Percentiles rank a stretch among this genome's conserved stretches.
Evolutionary conservation across 2,888 invertebrate species (phyloP).

Genomic region (Aspidiotus rigidus): DNA sequence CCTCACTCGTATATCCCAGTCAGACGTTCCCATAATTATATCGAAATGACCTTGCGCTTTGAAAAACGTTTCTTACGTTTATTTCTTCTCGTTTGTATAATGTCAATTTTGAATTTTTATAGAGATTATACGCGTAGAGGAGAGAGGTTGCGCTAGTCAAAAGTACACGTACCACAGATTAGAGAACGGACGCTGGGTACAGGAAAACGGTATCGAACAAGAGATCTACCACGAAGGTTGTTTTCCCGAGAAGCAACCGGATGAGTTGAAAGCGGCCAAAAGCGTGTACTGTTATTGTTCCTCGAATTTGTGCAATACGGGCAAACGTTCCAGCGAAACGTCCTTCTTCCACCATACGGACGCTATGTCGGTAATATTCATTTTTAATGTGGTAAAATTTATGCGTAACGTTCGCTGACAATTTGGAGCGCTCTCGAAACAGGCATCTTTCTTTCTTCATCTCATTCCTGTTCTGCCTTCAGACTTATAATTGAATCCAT

Average conservation of each 20-base stretch:
- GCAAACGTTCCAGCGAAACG: conserved; percentile 41
- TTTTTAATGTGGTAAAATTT: conserved; percentile 55
- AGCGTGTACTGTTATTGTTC: conserved; percentile 69
- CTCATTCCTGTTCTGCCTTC: too few species aligned
- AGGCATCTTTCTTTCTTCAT: too few species aligned
- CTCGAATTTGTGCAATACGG: conserved; percentile 61
- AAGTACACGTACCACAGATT: conserved; percentile 56
- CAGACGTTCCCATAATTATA: too few species aligned
- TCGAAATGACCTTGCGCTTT: too few species aligned
- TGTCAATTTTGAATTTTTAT: conserved; percentile 40
- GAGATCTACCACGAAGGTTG: conserved; percentile 63
- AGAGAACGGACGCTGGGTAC: conserved; percentile 55
- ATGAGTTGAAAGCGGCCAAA: conserved; percentile 51
- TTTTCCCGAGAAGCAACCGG: conserved; percentile 52
- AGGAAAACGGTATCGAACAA: conserved; percentile 56
- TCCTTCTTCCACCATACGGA: conserved; percentile 46
- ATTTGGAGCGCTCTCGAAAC: background rate
- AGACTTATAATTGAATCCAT: too few species aligned
- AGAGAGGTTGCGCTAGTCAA: conserved; percentile 66
- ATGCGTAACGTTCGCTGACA: conserved; percentile 45
- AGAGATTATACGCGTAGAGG: conserved; percentile 53
- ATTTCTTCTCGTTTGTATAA: too few species aligned
- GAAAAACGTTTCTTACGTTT: too few species aligned
- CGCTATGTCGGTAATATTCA: conserved; percentile 54
- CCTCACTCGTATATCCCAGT: too few species aligned